Conservation (phyloP, 2,888 invertebrate species). For the Drosophila nr. perissopoda region DNA sequence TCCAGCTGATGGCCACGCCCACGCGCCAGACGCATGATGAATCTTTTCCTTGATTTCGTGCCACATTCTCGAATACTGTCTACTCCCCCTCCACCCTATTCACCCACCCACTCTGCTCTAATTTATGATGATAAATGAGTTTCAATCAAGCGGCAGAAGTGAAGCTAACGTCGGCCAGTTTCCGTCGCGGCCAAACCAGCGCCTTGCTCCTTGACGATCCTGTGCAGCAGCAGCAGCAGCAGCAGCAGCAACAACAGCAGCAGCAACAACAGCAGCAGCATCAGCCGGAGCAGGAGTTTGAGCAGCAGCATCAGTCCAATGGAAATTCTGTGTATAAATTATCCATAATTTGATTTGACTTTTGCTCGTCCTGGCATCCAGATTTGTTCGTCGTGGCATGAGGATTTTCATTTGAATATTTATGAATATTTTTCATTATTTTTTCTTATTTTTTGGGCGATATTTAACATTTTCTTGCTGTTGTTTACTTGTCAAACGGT, state of each 20-base stretch:
- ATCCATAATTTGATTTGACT: constrained; percentile 77
- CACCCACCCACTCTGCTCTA: constrained; percentile 48
- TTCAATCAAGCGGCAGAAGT: constrained; percentile 81
- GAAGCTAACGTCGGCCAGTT: constrained; percentile 63
- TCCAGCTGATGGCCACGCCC: constrained; percentile 34
- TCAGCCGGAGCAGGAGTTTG: not conserved
- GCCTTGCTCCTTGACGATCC: constrained; percentile 31
- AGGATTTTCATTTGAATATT: constrained; percentile 77
- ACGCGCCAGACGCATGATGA: constrained; percentile 66
- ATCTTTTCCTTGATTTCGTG: constrained; percentile 65
- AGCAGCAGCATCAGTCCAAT: constrained; percentile 42
- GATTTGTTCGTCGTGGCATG: constrained; percentile 45
- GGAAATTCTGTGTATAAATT: constrained; percentile 67
- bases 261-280: not conserved
- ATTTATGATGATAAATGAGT: constrained; percentile 81
- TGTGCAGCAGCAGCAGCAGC: constrained; percentile 19
- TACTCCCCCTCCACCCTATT: not conserved
- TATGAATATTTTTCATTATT: constrained; percentile 59
- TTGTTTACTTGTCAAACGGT: constrained; percentile 35
- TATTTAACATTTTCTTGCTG: constrained; percentile 23
- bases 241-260: not conserved
- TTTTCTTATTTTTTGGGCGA: constrained; percentile 15
- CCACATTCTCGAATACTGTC: constrained; percentile 27
- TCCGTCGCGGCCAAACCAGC: constrained; percentile 38
- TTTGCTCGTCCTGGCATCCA: constrained; percentile 34